Evolutionary conservation across 2,888 invertebrate genomes (phyloP), one percentile per base, ranked within the genome.

Genomic region (Ecdyonurus torrentis): DNA sequence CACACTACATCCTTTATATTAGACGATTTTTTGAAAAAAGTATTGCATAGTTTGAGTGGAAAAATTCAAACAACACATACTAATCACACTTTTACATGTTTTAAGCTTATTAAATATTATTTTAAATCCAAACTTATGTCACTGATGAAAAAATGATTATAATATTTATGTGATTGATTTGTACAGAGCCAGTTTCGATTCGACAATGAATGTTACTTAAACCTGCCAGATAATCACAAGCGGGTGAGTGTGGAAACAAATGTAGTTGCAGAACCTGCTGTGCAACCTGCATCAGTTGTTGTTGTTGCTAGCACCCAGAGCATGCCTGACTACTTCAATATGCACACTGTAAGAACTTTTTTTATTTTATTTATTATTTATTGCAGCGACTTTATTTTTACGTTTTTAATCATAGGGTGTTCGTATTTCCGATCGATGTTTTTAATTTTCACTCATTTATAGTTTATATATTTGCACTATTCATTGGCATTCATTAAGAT

Each of bases 161-260:
- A n/a, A n/a, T n/a, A n/a, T n/a, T n/a, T n/a, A n/a, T n/a, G n/a
- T n/a, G n/a, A n/a, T n/a, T n/a, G n/a, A n/a, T n/a, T n/a, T n/a
- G n/a, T 53, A 73, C 86, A 98, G 95, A 96, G 96, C 83, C 97
- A 98, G 81, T 99, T 98, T 83, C 89, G 97, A 77, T 98, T 98
- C 82, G 98, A 98, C 83, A 97, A 96, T 82, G 99, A 98, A 84
- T 96, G 94, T 83, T 91, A 92, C 82, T 84, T 93, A 79, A 92
- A 90, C 81, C 85, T 97, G 75, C 93, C 94, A 78, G 97, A 97
- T 81, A 94, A 94, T 81, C 94, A 96, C 81, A 93, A 92, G 85
- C 86, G 93, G 91, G 96, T 95, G 89, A 91, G 90, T 89, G 75
- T 73, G 72, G 74, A 67, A 72, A 23, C 15, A 2, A 52, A 25